phyloP scores from a whole-genome alignment of 2,113 vertebrate species.

The Hippocampus abdominalis region DNA sequence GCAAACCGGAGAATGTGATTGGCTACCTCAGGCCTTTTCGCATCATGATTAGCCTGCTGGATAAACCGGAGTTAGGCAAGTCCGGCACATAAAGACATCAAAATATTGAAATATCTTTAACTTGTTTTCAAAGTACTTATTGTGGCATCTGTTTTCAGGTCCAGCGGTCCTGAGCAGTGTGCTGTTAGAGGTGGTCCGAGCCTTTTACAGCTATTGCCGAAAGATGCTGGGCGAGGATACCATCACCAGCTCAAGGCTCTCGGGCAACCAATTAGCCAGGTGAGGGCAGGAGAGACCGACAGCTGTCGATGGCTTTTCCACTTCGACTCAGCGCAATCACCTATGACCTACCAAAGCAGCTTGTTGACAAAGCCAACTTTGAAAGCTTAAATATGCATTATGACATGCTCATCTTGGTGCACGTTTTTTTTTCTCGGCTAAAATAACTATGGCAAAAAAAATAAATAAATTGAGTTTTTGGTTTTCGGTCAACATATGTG shows the following conservation, averaged over 20 bases:
- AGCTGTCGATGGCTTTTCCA: background rate
- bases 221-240: conserved; percentile 81
- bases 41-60: conserved; percentile 87
- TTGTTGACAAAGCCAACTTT: too few species aligned
- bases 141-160: conserved; percentile 68
- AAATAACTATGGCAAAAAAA: too few species aligned
- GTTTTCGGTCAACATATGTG: too few species aligned
- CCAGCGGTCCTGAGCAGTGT: conserved; percentile 81
- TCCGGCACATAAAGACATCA: background rate
- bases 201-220: conserved; percentile 86
- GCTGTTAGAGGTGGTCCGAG: conserved; percentile 89
- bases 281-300: conserved; percentile 5
- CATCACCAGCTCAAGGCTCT: conserved; percentile 77
- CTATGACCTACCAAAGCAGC: too few species aligned
- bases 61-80: conserved; percentile 94
- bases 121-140: background rate
- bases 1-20: conserved; percentile 74
- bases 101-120: background rate
- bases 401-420: too few species aligned
- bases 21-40: conserved; percentile 88
- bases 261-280: conserved; percentile 79
- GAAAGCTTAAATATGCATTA: too few species aligned
- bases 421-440: too few species aligned
- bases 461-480: too few species aligned
- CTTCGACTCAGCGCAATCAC: background rate